Evolutionary conservation across 2,888 invertebrate genomes (phyloP).

Genomic region (Melolontha melolontha): DNA sequence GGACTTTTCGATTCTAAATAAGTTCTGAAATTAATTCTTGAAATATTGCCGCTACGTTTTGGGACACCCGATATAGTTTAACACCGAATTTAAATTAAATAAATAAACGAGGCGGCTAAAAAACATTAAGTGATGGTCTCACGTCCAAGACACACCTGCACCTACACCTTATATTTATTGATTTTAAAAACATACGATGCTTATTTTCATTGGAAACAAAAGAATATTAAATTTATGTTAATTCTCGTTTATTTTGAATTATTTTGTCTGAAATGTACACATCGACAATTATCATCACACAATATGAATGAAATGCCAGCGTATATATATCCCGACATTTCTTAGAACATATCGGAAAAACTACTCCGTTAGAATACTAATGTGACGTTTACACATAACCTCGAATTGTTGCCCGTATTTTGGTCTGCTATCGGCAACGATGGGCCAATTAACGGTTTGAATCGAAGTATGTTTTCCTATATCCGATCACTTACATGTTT

Average conservation of each 20-base stretch:
- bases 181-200: no score
- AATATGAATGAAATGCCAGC: not conserved
- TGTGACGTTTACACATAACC: conserved; percentile 26
- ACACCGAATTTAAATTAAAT: no score
- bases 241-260: not conserved
- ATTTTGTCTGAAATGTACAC: not conserved
- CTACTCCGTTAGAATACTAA: conserved; percentile 29
- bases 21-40: no score
- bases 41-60: no score
- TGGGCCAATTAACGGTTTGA: conserved; percentile 22
- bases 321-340: conserved; percentile 23
- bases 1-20: no score
- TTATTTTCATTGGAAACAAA: not conserved
- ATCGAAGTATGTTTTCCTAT: conserved; percentile 15
- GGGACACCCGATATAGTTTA: no score
- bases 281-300: conserved; percentile 17
- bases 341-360: conserved; percentile 32
- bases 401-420: conserved; percentile 35
- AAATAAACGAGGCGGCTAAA: no score
- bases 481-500: conserved; percentile 14
- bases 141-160: no score
- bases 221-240: not conserved
- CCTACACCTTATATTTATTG: no score
- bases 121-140: no score
- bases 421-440: conserved; percentile 10